Evolutionary conservation across 2,113 vertebrate genomes (phyloP).

Genomic region (Tamias sibiricus): DNA sequence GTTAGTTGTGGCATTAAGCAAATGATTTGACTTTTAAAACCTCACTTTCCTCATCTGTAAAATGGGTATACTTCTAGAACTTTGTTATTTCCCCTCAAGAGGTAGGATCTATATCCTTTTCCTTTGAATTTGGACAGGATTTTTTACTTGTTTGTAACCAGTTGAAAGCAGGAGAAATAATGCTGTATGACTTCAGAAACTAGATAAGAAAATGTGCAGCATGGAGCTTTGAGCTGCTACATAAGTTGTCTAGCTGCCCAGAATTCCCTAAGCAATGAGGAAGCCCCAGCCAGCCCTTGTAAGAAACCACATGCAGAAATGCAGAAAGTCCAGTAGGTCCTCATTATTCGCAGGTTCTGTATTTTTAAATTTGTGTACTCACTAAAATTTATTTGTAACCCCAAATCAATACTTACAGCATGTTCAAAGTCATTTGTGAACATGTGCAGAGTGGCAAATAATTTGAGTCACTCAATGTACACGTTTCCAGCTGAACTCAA

Average conservation of each 20-base stretch:
- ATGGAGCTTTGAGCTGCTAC: neutral
- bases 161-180: neutral
- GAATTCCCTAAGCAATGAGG: neutral
- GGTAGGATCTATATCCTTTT: neutral
- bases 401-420: neutral
- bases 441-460: neutral
- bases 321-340: neutral
- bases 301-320: neutral
- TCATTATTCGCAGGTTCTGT: neutral
- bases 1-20: neutral
- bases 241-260: neutral
- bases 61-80: conserved; percentile 2
- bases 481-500: neutral
- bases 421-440: neutral
- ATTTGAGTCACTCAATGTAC: neutral
- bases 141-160: neutral
- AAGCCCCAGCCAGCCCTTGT: neutral
- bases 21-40: neutral
- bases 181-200: neutral
- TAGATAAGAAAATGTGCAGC: neutral
- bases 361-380: neutral
- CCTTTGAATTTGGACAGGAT: neutral
- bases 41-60: conserved; percentile 20
- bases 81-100: neutral
- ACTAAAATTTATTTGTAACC: neutral